phyloP scores from a whole-genome alignment of 2,888 invertebrate genomes.

The Dicranocentrus wangi region DNA sequence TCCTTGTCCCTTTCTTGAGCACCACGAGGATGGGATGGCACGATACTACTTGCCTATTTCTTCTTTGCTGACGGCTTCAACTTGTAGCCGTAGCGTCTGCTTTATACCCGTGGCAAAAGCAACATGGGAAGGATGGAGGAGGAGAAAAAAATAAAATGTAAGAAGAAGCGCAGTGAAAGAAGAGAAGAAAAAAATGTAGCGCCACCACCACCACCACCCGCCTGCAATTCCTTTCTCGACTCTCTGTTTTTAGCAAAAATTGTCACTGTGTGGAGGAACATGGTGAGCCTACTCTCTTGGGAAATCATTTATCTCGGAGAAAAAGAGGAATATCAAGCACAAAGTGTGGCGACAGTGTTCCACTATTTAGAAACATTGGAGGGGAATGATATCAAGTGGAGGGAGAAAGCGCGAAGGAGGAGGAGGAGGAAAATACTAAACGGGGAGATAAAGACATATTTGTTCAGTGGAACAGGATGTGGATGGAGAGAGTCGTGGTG shows the following conservation, averaged over 20 bases:
- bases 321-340: conserved; percentile 63
- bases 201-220: background rate
- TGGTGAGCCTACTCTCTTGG: conserved; percentile 68
- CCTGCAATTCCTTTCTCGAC: background rate
- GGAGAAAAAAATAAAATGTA: too few relatives aligned
- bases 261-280: conserved; percentile 23
- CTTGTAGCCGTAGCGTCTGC: conserved; percentile 58
- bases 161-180: too few relatives aligned
- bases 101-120: too few relatives aligned
- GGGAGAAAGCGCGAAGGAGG: background rate
- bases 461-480: too few relatives aligned
- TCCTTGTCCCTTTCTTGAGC: background rate
- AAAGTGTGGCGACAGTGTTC: conserved; percentile 55
- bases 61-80: conserved; percentile 57
- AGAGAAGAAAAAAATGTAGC: conserved; percentile 4
- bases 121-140: too few relatives aligned
- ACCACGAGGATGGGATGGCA: too few relatives aligned
- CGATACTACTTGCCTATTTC: conserved; percentile 37
- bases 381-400: conserved; percentile 4
- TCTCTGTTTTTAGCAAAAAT: too few relatives aligned
- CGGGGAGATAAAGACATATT: conserved; percentile 47
- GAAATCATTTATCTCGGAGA: conserved; percentile 73
- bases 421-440: conserved; percentile 15
- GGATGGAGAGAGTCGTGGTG: too few relatives aligned
- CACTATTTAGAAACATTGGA: conserved; percentile 42